Evolutionary conservation across 2,888 invertebrate genomes (phyloP).

Genomic region (Lottia gigantea): DNA sequence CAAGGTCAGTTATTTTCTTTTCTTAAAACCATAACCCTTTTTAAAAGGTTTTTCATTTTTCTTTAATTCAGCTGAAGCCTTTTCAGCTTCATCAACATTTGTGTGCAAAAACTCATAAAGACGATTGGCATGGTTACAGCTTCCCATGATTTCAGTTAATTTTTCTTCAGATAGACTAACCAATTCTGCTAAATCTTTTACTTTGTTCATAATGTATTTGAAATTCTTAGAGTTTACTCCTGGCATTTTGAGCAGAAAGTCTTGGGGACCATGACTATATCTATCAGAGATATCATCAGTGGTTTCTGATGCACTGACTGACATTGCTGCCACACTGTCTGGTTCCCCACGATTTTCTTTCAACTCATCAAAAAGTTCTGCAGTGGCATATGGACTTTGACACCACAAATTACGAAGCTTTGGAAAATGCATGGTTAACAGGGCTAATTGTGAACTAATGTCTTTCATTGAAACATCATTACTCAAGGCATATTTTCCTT

Average conservation of each 20-base stretch:
- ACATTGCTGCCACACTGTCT: constrained; percentile 77
- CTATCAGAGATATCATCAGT: constrained; percentile 71
- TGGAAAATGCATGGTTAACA: constrained; percentile 96
- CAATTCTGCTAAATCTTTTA: constrained; percentile 75
- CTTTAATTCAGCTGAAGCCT: neutral
- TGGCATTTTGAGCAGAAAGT: constrained; percentile 86
- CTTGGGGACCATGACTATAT: constrained; percentile 76
- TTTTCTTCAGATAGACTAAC: constrained; percentile 73
- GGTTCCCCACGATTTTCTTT: constrained; percentile 87
- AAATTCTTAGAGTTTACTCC: constrained; percentile 91
- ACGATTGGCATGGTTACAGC: constrained; percentile 61
- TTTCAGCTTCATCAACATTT: constrained; percentile 26
- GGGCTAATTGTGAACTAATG: constrained; percentile 86
- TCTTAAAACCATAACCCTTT: constrained; percentile 3
- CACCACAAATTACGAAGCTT: constrained; percentile 94
- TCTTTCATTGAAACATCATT: constrained; percentile 80
- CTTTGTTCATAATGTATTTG: constrained; percentile 79
- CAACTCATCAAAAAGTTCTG: constrained; percentile 93
- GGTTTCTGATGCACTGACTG: constrained; percentile 76
- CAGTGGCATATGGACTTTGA: constrained; percentile 93
- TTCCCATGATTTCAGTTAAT: constrained; percentile 79
- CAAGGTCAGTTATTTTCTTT: neutral
- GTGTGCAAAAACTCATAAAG: constrained; percentile 66
- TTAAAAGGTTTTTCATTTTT: constrained; percentile 4
- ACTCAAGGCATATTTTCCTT: constrained; percentile 83